Conservation (phyloP, 2,888 invertebrate genomes). For the Xestia ashworthii region DNA sequence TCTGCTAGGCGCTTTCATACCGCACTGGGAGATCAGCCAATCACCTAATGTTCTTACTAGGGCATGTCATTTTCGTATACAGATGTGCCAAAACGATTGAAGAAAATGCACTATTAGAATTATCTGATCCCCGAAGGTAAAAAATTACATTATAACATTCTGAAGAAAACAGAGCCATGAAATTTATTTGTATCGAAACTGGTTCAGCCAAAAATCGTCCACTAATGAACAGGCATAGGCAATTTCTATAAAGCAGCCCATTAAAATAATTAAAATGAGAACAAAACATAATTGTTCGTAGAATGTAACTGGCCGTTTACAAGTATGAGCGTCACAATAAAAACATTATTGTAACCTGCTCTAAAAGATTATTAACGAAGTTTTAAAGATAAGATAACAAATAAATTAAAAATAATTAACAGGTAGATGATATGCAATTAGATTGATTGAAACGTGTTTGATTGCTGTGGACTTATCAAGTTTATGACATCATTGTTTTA, state of each 20-base stretch:
- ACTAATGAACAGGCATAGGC: not conserved
- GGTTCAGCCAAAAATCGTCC: not conserved
- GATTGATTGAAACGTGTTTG: constrained; percentile 33
- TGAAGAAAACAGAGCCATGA: no score
- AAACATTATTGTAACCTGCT: not conserved
- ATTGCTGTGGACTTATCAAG: constrained; percentile 18
- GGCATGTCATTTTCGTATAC: no score
- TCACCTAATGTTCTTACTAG: no score
- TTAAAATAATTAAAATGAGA: not conserved
- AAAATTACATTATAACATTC: no score
- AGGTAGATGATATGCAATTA: constrained; percentile 7
- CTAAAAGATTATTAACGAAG: not conserved
- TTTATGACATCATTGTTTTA: constrained; percentile 1
- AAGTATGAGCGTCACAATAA: not conserved
- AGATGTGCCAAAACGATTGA: no score
- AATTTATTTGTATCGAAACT: no score
- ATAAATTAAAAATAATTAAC: constrained; percentile 24
- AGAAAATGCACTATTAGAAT: no score
- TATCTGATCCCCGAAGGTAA: no score
- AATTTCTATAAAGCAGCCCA: not conserved
- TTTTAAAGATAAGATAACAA: constrained; percentile 20
- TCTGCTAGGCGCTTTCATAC: no score
- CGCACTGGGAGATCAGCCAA: no score
- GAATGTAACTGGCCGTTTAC: not conserved
- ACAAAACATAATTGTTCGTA: not conserved